Evolutionary conservation across 1,140 invertebrate genomes (phyloP).

Genomic region (Bombus confusus): DNA sequence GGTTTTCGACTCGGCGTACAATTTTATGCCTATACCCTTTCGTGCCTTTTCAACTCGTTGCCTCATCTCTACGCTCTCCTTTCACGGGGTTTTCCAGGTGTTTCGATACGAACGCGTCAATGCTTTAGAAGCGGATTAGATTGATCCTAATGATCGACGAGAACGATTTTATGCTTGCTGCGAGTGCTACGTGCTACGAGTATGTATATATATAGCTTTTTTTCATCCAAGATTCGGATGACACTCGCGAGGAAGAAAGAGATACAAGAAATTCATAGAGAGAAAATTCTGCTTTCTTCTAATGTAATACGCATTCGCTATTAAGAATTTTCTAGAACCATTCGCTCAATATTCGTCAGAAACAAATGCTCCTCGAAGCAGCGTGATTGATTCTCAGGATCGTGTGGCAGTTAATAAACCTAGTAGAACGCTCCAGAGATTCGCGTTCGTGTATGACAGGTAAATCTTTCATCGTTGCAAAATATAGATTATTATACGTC

Average conservation of each 20-base stretch:
- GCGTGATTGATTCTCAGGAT: background rate
- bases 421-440: background rate
- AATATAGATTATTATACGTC: background rate
- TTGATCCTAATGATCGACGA: background rate
- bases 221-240: background rate
- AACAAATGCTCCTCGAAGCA: background rate
- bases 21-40: slow-evolving; percentile 2
- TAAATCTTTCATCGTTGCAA: background rate
- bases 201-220: too few relatives aligned
- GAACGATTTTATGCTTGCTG: too few relatives aligned
- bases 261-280: background rate
- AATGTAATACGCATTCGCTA: background rate
- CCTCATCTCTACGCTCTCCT: background rate
- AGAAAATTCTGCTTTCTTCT: background rate
- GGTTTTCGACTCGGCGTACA: slow-evolving; percentile 9
- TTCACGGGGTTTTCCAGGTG: background rate
- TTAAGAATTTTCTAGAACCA: background rate
- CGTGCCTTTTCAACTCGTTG: background rate
- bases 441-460: too few relatives aligned
- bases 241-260: background rate
- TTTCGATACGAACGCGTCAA: background rate
- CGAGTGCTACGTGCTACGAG: too few relatives aligned
- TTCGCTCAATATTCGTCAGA: background rate
- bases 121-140: background rate
- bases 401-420: background rate